Percentiles rank a stretch among this genome's conserved stretches.
These are phyloP conservation scores for Bombus fervidus DNA, from an alignment of 1,140 invertebrate genomes.

Conservation along the genomic window DNA sequence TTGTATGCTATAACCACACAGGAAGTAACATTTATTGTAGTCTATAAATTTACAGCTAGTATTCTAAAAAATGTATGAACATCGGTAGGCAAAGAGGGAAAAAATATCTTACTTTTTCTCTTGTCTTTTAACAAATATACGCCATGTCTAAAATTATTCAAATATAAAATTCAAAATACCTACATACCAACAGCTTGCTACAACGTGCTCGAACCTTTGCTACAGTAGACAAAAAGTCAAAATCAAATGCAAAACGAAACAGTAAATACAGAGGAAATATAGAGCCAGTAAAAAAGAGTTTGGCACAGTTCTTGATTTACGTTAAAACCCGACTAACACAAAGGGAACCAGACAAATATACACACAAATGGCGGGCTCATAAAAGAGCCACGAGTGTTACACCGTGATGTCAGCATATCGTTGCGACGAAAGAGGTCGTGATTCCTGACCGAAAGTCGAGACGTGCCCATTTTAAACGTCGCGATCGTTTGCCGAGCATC, in stretches of 20 bases:
- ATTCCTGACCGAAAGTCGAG: conserved; percentile 16
- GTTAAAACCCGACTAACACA: not conserved
- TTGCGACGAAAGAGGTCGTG: conserved; percentile 5
- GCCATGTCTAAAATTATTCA: no score
- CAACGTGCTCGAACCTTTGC: no score
- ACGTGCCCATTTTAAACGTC: conserved; percentile 36
- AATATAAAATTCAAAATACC: no score
- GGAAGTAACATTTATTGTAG: not conserved
- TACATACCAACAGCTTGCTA: no score
- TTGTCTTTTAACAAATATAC: no score
- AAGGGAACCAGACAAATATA: not conserved
- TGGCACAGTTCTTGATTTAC: conserved; percentile 26
- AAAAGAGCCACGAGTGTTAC: not conserved
- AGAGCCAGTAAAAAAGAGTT: not conserved
- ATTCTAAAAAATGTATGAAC: no score
- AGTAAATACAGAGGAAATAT: no score
- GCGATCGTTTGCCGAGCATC: conserved; percentile 34
- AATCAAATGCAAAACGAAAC: not conserved
- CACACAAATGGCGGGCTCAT: not conserved
- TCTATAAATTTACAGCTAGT: no score
- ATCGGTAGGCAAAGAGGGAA: no score
- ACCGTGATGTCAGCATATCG: not conserved
- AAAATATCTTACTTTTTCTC: no score
- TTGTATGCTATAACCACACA: not conserved
- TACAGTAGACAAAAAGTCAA: not conserved